These are phyloP conservation scores for Camponotus pennsylvanicus DNA, from an alignment of 1,140 invertebrate species.

Conservation along the genomic window DNA sequence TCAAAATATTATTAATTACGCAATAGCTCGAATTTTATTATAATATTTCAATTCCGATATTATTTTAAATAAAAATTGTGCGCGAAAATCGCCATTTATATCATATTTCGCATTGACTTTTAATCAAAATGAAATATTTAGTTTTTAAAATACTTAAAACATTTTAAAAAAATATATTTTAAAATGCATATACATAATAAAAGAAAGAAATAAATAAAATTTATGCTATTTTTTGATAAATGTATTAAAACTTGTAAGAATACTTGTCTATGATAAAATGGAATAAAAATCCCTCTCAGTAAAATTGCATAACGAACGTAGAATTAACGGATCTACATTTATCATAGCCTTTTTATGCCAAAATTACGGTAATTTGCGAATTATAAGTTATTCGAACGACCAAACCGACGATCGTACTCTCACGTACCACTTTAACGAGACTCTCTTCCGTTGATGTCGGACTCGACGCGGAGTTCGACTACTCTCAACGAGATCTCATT, in stretches of 20 bases:
- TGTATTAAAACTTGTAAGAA: background rate
- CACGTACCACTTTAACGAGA: slow-evolving; percentile 32
- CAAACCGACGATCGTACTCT: background rate
- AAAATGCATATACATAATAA: too few species aligned
- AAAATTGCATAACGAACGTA: background rate
- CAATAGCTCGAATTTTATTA: background rate
- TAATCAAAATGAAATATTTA: background rate
- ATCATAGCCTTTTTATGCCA: background rate
- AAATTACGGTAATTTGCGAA: background rate
- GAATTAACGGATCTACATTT: background rate
- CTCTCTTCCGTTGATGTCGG: slow-evolving; percentile 2
- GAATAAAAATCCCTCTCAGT: background rate
- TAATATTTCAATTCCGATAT: slow-evolving; percentile 13
- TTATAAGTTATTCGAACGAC: slow-evolving; percentile 17
- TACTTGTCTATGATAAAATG: background rate
- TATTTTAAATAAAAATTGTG: slow-evolving; percentile 3
- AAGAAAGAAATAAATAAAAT: background rate
- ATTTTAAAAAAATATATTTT: too few species aligned
- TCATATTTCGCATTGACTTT: background rate
- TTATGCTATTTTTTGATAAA: background rate
- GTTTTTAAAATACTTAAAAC: background rate
- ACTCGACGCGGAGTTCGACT: slow-evolving; percentile 35
- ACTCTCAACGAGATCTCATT: slow-evolving; percentile 51
- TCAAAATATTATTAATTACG: slow-evolving; percentile 16
- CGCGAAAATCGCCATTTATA: background rate